Conservation (phyloP, 2,113 vertebrate genomes). For the Pandion haliaetus region DNA sequence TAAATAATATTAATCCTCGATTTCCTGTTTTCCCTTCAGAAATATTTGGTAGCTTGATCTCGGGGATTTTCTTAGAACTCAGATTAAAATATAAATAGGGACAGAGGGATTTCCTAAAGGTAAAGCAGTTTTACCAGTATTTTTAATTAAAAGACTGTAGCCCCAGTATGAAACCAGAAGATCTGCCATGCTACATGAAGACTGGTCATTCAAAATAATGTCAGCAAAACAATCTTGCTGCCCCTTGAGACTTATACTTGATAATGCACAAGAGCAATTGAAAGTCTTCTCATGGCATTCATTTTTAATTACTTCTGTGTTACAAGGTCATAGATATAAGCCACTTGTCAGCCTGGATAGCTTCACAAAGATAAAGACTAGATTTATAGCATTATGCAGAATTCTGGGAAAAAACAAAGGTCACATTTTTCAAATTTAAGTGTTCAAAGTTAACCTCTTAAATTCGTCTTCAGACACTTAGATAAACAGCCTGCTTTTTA, state of each 20-base stretch:
- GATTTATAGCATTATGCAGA: conserved; percentile 12
- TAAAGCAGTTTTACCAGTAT: background rate
- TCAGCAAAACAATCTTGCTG: background rate
- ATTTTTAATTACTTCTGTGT: conserved; percentile 57
- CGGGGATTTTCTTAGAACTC: background rate
- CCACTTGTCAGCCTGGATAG: conserved; percentile 47
- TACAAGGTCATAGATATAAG: conserved; percentile 35
- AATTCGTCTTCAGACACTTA: background rate
- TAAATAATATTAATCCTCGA: background rate
- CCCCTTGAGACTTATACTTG: conserved; percentile 7
- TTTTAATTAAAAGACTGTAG: background rate
- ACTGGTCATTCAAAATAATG: background rate
- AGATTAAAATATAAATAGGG: conserved; percentile 4
- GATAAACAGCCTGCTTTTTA: background rate
- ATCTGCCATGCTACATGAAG: background rate
- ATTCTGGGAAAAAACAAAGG: conserved; percentile 39
- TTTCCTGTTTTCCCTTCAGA: background rate
- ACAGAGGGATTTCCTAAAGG: background rate
- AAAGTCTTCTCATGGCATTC: conserved; percentile 50
- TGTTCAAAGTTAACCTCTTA: background rate
- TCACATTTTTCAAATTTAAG: conserved; percentile 39
- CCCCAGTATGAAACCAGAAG: background rate
- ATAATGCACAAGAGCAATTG: conserved; percentile 42
- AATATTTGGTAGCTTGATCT: background rate
- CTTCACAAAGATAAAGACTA: conserved; percentile 39